These are phyloP conservation scores for Pterophyllum scalare DNA, from an alignment of 2,113 vertebrate genomes.

Conservation along the genomic window DNA sequence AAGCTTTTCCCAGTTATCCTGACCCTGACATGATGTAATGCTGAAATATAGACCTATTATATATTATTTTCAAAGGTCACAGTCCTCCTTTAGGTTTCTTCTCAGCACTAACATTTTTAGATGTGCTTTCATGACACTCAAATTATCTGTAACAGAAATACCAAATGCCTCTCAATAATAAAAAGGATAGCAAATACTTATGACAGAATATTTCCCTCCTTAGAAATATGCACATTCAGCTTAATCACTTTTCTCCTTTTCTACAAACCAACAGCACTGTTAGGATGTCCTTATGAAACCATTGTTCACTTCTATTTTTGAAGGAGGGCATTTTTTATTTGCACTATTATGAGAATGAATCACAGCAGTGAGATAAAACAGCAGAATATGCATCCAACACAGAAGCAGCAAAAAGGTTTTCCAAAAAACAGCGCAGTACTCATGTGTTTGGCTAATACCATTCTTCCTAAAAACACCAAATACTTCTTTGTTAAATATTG, in stretches of 20 bases:
- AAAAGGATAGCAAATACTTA: not conserved
- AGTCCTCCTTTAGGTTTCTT: not conserved
- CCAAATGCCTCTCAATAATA: constrained; percentile 15
- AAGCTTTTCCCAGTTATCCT: not conserved
- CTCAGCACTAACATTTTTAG: constrained; percentile 49
- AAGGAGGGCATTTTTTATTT: not conserved
- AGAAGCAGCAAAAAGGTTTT: not conserved
- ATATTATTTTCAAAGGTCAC: constrained; percentile 47
- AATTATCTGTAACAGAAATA: constrained; percentile 21
- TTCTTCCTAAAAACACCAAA: not conserved
- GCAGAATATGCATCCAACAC: not conserved
- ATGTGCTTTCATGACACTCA: constrained; percentile 4
- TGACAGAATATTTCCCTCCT: not conserved
- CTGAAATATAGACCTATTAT: constrained; percentile 13
- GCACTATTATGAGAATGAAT: not conserved
- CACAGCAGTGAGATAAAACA: not conserved
- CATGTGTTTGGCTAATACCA: not conserved
- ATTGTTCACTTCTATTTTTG: not conserved
- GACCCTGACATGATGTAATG: not conserved
- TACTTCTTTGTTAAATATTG: not conserved
- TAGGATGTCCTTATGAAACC: not conserved
- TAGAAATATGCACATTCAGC: not conserved
- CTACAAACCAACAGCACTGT: not conserved
- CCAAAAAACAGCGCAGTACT: not conserved
- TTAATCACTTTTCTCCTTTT: not conserved